Evolutionary conservation across 2,797 vertebrate species (phyloP).

Genomic region (Antrozous pallidus): DNA sequence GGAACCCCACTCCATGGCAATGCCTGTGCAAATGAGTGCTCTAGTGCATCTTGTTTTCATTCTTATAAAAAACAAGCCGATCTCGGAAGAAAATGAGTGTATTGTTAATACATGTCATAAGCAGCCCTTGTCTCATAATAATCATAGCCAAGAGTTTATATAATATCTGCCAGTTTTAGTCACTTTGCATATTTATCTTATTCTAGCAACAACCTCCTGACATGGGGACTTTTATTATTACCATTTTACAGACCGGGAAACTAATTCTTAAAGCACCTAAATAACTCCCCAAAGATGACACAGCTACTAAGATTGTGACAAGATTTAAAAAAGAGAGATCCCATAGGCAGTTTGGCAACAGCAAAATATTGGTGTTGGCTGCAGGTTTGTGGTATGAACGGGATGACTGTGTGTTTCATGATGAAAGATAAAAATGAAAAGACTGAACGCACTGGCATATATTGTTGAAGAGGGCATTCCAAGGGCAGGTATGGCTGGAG

Average conservation of each 20-base stretch:
- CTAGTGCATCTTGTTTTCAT: neutral
- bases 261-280: neutral
- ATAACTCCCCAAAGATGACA: neutral
- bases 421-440: neutral
- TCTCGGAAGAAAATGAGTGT: neutral
- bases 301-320: neutral
- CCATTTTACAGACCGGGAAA: neutral
- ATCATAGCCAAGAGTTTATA: neutral
- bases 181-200: neutral
- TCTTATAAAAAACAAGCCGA: neutral
- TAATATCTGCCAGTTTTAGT: neutral
- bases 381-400: neutral
- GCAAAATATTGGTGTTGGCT: neutral
- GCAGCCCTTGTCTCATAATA: neutral
- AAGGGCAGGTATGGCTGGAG: neutral
- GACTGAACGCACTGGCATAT: neutral
- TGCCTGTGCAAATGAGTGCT: neutral
- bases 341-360: neutral
- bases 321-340: neutral
- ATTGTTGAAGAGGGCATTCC: neutral
- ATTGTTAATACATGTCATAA: neutral
- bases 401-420: neutral
- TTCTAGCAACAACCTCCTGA: neutral
- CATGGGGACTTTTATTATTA: neutral
- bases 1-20: neutral